These are phyloP conservation scores for Hyperopisus bebe DNA, from an alignment of 2,113 vertebrate genomes.

Conservation along the genomic window DNA sequence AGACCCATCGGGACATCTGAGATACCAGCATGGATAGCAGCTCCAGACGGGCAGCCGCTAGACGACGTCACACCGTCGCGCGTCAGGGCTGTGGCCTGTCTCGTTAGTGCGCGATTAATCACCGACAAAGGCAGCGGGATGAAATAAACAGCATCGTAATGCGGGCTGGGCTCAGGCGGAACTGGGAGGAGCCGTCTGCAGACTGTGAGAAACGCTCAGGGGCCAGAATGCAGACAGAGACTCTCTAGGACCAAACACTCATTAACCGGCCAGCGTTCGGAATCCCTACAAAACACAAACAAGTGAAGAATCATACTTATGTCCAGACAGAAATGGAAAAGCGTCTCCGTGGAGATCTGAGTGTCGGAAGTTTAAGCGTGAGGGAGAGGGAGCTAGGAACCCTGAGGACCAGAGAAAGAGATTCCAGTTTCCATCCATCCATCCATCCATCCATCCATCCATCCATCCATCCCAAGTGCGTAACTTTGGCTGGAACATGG, in stretches of 20 bases:
- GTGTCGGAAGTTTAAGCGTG: neutral
- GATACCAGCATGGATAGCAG: neutral
- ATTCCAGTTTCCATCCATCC: too few relatives aligned
- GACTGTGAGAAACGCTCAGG: neutral
- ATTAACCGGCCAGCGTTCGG: neutral
- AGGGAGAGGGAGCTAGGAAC: too few relatives aligned
- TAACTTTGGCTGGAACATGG: too few relatives aligned
- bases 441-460: too few relatives aligned
- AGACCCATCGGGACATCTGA: neutral
- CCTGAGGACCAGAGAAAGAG: neutral
- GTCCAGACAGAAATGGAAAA: neutral
- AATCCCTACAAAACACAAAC: neutral
- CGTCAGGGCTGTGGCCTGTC: neutral
- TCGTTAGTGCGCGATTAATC: neutral
- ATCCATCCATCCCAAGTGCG: too few relatives aligned
- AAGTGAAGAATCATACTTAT: neutral
- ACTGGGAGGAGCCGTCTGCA: neutral
- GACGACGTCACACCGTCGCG: neutral
- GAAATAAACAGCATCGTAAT: neutral
- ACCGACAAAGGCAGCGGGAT: neutral
- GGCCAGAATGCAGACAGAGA: neutral
- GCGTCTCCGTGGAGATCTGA: neutral
- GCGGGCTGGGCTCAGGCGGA: neutral
- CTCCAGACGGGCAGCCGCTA: neutral
- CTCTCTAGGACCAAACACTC: neutral